phyloP scores from a whole-genome alignment of 2,113 vertebrate species.

The Halcyon malimbica region DNA sequence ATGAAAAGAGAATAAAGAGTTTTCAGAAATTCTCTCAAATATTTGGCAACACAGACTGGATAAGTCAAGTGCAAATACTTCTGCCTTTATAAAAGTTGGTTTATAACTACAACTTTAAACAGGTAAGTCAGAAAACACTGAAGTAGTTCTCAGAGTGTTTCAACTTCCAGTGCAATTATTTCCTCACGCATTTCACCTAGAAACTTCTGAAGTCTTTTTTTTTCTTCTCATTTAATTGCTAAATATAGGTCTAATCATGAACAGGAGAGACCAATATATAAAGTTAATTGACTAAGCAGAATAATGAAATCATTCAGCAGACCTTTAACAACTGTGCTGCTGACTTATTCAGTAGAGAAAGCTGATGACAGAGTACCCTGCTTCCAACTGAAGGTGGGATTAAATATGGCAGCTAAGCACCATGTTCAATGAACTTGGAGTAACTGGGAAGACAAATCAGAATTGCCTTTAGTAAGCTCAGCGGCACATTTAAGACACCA shows the following conservation, averaged over 20 bases:
- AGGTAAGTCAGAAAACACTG: not conserved
- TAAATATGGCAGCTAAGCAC: not conserved
- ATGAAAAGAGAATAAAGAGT: constrained; percentile 34
- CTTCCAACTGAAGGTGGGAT: not conserved
- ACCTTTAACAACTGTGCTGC: not conserved
- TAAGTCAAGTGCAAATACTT: not conserved
- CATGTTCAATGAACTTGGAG: not conserved
- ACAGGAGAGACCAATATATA: not conserved
- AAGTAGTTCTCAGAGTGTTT: not conserved
- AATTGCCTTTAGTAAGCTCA: not conserved
- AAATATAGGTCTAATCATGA: not conserved
- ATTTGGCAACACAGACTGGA: not conserved
- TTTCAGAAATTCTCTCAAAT: not conserved
- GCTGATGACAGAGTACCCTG: not conserved
- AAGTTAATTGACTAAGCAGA: not conserved
- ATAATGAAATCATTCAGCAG: not conserved
- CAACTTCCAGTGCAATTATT: not conserved
- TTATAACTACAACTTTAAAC: not conserved
- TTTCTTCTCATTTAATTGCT: not conserved
- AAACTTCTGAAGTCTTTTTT: not conserved
- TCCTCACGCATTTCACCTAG: not conserved
- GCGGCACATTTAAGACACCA: not conserved
- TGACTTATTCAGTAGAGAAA: not conserved
- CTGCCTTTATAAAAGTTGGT: not conserved
- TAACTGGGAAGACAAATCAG: not conserved